These are phyloP conservation scores for Vombatus ursinus DNA, from an alignment of 2,113 vertebrate species.

Conservation along the genomic window DNA sequence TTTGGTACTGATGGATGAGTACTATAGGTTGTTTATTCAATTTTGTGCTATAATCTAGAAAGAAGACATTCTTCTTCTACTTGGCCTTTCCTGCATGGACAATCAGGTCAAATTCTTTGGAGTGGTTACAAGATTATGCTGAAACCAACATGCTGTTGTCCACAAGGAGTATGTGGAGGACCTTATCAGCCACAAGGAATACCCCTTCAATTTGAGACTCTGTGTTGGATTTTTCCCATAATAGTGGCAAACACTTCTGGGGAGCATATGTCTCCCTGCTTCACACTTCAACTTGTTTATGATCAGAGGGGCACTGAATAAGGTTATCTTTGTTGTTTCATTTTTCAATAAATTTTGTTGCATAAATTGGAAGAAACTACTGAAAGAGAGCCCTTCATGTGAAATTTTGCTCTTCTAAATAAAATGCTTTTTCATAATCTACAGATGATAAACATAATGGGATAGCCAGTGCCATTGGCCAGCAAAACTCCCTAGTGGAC, in stretches of 20 bases:
- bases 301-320: background rate
- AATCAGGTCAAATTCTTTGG: background rate
- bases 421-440: background rate
- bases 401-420: background rate
- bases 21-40: background rate
- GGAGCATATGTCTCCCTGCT: background rate
- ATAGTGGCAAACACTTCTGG: background rate
- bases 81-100: background rate
- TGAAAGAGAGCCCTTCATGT: background rate
- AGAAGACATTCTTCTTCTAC: background rate
- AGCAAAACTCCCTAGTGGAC: background rate
- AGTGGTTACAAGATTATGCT: background rate
- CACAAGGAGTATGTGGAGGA: background rate
- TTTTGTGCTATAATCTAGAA: background rate
- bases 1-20: background rate
- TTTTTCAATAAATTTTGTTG: background rate
- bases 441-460: background rate
- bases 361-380: background rate
- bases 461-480: background rate
- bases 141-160: background rate
- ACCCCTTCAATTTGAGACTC: background rate
- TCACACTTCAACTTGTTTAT: background rate
- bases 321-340: background rate
- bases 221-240: background rate
- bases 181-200: background rate